Evolutionary conservation across 2,888 invertebrate species (phyloP).

Genomic region (Apamea epomidion): DNA sequence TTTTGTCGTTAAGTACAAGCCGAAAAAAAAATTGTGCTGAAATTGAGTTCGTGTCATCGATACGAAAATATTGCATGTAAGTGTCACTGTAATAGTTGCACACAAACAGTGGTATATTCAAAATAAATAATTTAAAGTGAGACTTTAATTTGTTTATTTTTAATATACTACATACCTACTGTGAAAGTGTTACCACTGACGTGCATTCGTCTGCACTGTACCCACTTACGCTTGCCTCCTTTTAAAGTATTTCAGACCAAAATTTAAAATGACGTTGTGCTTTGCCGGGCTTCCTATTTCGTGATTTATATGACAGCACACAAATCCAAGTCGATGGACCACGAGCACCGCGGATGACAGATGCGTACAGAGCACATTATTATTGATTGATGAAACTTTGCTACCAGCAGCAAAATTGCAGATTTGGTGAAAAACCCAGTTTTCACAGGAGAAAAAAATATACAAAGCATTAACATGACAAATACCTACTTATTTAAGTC

Average conservation of each 20-base stretch:
- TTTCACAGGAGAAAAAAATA: background rate
- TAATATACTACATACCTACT: no score
- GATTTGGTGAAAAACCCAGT: background rate
- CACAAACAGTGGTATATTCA: no score
- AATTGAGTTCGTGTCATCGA: background rate
- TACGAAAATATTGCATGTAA: no score
- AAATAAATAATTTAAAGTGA: no score
- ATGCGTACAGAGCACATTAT: background rate
- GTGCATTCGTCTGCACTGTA: no score
- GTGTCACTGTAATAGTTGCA: no score
- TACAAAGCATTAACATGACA: background rate
- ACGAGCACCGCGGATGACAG: background rate
- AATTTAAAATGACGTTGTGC: background rate
- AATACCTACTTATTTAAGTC: background rate
- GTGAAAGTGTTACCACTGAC: no score
- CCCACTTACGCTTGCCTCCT: background rate
- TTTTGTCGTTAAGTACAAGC: background rate
- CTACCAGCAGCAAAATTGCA: background rate
- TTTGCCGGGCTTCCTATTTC: background rate
- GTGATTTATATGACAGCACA: slow-evolving; percentile 30
- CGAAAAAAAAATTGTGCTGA: background rate
- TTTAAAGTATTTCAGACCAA: background rate
- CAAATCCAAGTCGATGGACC: background rate
- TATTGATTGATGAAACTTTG: slow-evolving; percentile 12
- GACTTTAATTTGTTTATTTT: no score